A percentile compares a stretch with the other conserved stretches of the same genome.
phyloP scores from a whole-genome alignment of 1,140 invertebrate genomes.

The Conus betulinus region DNA sequence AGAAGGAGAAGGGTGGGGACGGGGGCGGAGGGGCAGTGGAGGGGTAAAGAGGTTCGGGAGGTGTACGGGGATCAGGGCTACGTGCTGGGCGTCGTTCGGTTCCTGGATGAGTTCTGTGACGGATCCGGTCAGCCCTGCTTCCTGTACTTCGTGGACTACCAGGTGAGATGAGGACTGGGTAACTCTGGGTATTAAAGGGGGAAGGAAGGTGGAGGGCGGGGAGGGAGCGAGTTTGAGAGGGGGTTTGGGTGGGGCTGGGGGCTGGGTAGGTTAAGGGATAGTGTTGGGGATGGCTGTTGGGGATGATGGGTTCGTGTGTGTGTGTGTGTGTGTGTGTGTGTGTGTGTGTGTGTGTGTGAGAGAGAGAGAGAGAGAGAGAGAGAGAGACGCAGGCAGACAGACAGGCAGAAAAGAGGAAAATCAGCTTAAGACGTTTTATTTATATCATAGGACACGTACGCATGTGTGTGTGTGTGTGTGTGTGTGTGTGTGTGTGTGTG shows the following conservation, averaged over 20 bases:
- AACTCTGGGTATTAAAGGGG: background rate
- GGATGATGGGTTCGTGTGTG: too few relatives aligned
- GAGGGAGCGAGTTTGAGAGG: too few relatives aligned
- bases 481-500: background rate
- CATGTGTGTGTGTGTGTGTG: too few relatives aligned
- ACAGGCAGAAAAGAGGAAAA: too few relatives aligned
- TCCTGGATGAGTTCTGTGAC: background rate
- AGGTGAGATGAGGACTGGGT: background rate
- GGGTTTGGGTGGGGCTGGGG: background rate
- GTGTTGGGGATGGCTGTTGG: too few relatives aligned
- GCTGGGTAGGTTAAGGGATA: background rate
- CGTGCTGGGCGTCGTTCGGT: background rate
- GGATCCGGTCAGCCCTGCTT: conserved; percentile 12
- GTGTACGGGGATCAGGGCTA: conserved; percentile 23
- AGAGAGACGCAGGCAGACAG: too few relatives aligned
- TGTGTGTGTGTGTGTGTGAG: too few relatives aligned
- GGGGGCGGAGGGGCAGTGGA: background rate
- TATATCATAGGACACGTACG: background rate
- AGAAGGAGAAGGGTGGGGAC: background rate
- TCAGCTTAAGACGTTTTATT: background rate
- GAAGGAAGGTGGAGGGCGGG: background rate
- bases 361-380: too few relatives aligned
- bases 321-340: too few relatives aligned
- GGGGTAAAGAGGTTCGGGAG: background rate
- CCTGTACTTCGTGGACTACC: conserved; percentile 34